A percentile compares a stretch with the other conserved stretches of the same genome.
These are phyloP conservation scores for Platygyra sinensis DNA, from an alignment of 64 coral and sea anemone species.

Conservation along the genomic window DNA sequence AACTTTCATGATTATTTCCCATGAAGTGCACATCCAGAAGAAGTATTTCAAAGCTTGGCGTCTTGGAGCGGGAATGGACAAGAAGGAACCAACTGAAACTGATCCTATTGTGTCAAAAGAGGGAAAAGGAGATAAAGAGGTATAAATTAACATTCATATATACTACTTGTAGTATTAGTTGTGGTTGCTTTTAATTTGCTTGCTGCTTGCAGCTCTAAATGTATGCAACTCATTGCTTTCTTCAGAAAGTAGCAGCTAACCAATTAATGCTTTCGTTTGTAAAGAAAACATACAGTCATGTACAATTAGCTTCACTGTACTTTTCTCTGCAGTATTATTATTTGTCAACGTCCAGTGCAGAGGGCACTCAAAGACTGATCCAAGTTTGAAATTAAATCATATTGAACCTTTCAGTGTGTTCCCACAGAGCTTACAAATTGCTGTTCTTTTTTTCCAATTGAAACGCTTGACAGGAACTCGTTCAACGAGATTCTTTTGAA, in stretches of 20 bases:
- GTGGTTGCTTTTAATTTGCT: too few relatives aligned
- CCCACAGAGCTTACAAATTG: background rate
- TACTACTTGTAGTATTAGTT: too few relatives aligned
- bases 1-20: background rate
- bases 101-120: slow-evolving; percentile 81
- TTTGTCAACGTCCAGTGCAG: too few relatives aligned
- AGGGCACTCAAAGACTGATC: background rate
- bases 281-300: background rate
- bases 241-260: background rate
- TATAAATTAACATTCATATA: too few relatives aligned
- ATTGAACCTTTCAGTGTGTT: background rate
- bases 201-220: background rate
- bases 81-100: slow-evolving; percentile 65
- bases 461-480: slow-evolving; percentile 36
- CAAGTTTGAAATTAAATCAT: background rate
- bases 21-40: too few relatives aligned
- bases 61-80: slow-evolving; percentile 82
- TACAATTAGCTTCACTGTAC: background rate
- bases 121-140: background rate
- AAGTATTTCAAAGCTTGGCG: too few relatives aligned
- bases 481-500: slow-evolving; percentile 64
- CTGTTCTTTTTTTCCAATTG: background rate
- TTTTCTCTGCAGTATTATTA: too few relatives aligned
- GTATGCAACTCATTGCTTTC: background rate
- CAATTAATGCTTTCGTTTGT: background rate